Conservation (phyloP, 2,797 vertebrate genomes). For the Arnoldichthys spilopterus region DNA sequence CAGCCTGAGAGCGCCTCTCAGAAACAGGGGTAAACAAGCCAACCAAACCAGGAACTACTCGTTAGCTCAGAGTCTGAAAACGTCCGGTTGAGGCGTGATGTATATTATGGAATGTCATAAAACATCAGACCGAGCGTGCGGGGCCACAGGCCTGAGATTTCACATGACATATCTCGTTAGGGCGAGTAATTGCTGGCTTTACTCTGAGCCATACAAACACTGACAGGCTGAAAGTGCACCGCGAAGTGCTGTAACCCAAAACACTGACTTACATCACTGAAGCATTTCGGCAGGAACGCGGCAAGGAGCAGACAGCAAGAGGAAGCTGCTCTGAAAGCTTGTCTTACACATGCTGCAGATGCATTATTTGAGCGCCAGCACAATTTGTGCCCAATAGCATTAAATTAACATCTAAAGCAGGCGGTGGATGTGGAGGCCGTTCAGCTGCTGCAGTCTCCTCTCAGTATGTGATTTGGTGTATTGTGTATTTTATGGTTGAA, state of each 20-base stretch:
- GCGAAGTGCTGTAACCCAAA: conserved; percentile 22
- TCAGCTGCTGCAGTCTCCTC: conserved; percentile 18
- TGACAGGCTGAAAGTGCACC: conserved; percentile 15
- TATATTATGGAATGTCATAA: conserved; percentile 35
- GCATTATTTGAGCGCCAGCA: conserved; percentile 24
- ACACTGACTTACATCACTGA: conserved; percentile 22
- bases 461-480: conserved; percentile 42
- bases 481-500: conserved; percentile 52
- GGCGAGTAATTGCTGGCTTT: conserved; percentile 18
- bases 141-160: neutral
- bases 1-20: conserved; percentile 69
- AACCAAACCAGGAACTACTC: conserved; percentile 47
- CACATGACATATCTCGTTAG: conserved; percentile 29
- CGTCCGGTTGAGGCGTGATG: conserved; percentile 4
- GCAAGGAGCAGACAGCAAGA: neutral
- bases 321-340: conserved; percentile 4
- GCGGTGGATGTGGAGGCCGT: conserved; percentile 14
- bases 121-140: conserved; percentile 6
- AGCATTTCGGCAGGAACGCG: neutral
- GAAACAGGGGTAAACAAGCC: conserved; percentile 69
- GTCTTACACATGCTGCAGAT: conserved; percentile 25
- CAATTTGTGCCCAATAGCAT: conserved; percentile 40
- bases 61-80: neutral
- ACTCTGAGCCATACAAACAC: conserved; percentile 18
- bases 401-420: conserved; percentile 42